phyloP scores from a whole-genome alignment of 2,797 vertebrate species.

The Acipenser ruthenus region DNA sequence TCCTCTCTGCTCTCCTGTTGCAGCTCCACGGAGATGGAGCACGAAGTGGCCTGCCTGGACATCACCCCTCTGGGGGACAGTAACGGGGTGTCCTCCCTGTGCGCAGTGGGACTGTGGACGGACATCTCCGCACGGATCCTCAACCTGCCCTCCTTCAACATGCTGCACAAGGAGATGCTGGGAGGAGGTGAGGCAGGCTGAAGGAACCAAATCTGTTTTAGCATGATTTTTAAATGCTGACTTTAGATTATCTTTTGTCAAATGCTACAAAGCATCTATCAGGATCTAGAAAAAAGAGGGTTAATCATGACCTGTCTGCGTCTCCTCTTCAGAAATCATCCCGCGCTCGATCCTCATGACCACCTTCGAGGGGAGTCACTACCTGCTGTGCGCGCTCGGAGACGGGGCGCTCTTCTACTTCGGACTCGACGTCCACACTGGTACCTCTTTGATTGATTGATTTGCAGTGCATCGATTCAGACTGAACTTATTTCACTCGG shows the following conservation, averaged over 20 bases:
- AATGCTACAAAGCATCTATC: too few species aligned
- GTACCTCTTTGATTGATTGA: constrained; percentile 37
- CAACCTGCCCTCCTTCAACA: constrained; percentile 84
- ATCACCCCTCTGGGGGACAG: constrained; percentile 86
- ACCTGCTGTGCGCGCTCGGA: constrained; percentile 92
- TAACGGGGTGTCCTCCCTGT: constrained; percentile 79
- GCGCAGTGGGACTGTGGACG: constrained; percentile 94
- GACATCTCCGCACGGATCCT: constrained; percentile 94
- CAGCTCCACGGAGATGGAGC: constrained; percentile 94
- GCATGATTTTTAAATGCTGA: neutral
- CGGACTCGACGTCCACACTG: constrained; percentile 85
- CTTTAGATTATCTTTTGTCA: too few species aligned
- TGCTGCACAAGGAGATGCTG: constrained; percentile 96
- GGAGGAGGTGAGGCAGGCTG: constrained; percentile 77
- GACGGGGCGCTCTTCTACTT: constrained; percentile 98
- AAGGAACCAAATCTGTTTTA: too few species aligned
- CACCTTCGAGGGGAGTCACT: constrained; percentile 94
- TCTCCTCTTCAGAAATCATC: constrained; percentile 76
- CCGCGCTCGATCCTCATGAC: constrained; percentile 98
- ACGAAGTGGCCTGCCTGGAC: constrained; percentile 95
- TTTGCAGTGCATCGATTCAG: too few species aligned
- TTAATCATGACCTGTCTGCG: too few species aligned
- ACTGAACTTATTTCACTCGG: too few species aligned
- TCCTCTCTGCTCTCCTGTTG: constrained; percentile 1
- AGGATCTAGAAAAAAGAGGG: too few species aligned